Evolutionary conservation across 2,888 invertebrate species (phyloP), one percentile per base, ranked within the genome.

Genomic region (Luperina nickerlii): DNA sequence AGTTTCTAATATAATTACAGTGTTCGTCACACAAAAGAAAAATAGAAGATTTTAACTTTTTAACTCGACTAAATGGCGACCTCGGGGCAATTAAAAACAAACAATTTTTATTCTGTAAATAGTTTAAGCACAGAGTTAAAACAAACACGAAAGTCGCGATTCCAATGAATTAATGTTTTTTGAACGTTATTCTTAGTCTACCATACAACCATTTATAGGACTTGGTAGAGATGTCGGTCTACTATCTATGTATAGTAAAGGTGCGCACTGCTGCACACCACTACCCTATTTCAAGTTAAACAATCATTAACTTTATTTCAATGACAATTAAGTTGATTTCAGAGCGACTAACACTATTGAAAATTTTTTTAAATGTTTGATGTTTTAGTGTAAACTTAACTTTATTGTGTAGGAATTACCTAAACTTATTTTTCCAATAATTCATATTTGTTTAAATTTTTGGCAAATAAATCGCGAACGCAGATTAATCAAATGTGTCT

Each of bases 1-100:
- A 48, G n/a, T 87, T 83, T 73, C 57, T 74, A 74, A 83, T 76
- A 79, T 79, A 85, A 83, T 83, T 69, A 83, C 78, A 76, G 68
- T 57, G 74, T 74, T 68, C 32, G 65, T 85, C 65, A 74, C 76
- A 73, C 74, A 74, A 87, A 73, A 63, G 63, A 79, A 78, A 78
- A 74, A 71, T 67, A 78, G 45, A 71, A 68, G 60, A 83, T 71
- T 78, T 86, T 11, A 83, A 85, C 70, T 74, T 73, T 70, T 60
- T 71, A 86, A 74, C 76, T 74, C 62, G 57, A 68, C 65, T 70
- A 78, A 86, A 77, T 63, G 66, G 51, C 24, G 66, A 78, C 76
- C 87, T 72, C 67, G 48, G 32, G 70, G 68, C 68, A 66, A 82
- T 83, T 70, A 79, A 38, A 75, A 76, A 62, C 13, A 78, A 78